Evolutionary conservation across 2,797 vertebrate species (phyloP).

Genomic region (Rhinella marina): DNA sequence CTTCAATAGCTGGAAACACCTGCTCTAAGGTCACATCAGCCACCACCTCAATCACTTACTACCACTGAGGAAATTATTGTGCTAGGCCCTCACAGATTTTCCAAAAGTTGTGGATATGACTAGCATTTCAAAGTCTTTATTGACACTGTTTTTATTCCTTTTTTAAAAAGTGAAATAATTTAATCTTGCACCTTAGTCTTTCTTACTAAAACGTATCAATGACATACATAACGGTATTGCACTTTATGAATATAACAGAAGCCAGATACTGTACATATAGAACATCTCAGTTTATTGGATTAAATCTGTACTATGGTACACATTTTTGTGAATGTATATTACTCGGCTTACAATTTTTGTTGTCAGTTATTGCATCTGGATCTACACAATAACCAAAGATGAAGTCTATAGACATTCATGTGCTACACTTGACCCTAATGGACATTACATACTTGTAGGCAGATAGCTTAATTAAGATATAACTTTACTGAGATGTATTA

Average conservation of each 20-base stretch:
- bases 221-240: neutral
- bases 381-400: neutral
- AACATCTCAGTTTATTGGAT: too few species aligned
- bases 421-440: too few species aligned
- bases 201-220: neutral
- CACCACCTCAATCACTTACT: constrained; percentile 27
- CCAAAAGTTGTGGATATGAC: constrained; percentile 22
- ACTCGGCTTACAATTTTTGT: neutral
- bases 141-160: neutral
- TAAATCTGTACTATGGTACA: too few species aligned
- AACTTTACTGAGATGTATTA: too few species aligned
- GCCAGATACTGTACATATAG: neutral
- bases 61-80: constrained; percentile 55
- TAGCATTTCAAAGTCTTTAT: neutral
- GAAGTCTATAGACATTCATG: too few species aligned
- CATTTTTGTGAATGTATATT: neutral
- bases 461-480: too few species aligned
- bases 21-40: constrained; percentile 42
- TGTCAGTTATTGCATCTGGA: neutral
- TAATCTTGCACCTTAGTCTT: neutral
- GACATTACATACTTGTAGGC: too few species aligned
- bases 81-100: constrained; percentile 40
- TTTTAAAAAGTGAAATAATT: neutral
- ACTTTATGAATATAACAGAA: neutral
- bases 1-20: constrained; percentile 33